These are phyloP conservation scores for Trichomalopsis sarcophagae DNA, from an alignment of 1,140 invertebrate species.

Conservation along the genomic window DNA sequence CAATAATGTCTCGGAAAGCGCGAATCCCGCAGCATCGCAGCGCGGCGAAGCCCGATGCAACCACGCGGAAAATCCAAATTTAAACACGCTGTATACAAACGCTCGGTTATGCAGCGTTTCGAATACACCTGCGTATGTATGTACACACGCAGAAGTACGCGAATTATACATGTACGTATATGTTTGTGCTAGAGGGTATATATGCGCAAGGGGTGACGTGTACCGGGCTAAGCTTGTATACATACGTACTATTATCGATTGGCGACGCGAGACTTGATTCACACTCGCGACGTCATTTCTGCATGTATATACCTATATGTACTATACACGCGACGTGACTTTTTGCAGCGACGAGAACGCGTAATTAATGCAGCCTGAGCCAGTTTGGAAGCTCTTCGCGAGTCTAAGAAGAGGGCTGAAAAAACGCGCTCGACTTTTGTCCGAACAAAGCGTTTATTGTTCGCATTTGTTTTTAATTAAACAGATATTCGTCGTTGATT, in stretches of 20 bases:
- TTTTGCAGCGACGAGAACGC: background rate
- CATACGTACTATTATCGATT: constrained; percentile 10
- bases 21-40: background rate
- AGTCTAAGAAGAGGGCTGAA: background rate
- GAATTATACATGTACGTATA: background rate
- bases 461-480: background rate
- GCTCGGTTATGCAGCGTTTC: background rate
- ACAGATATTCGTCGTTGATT: background rate
- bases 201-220: background rate
- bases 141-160: background rate
- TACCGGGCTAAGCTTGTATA: background rate
- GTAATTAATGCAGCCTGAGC: background rate
- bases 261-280: background rate
- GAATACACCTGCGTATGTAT: background rate
- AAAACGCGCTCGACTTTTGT: background rate
- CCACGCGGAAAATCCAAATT: constrained; percentile 29
- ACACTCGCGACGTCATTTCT: background rate
- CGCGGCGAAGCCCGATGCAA: background rate
- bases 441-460: background rate
- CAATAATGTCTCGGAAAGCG: background rate
- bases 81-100: constrained; percentile 5
- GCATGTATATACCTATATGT: too few species aligned
- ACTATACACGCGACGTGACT: background rate
- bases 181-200: background rate
- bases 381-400: background rate